A percentile compares a stretch with the other conserved stretches of the same genome.
Evolutionary conservation across 2,888 invertebrate genomes (phyloP).

Genomic region (Folsomia manolachei): DNA sequence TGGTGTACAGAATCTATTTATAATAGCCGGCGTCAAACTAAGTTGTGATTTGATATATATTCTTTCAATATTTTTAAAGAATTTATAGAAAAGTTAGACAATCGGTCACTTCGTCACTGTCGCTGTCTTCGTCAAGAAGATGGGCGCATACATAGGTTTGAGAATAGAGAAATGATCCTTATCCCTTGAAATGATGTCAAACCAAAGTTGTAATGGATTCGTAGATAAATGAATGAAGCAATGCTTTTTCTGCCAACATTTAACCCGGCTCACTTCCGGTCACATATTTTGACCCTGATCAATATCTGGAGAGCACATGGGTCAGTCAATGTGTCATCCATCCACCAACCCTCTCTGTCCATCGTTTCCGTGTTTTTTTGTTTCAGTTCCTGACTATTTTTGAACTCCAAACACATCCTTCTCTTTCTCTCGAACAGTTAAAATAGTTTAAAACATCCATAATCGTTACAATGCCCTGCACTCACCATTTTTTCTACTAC

Average conservation of each 20-base stretch:
- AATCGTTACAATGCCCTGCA: neutral
- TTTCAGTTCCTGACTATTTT: slow-evolving; percentile 10
- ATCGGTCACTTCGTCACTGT: slow-evolving; percentile 4
- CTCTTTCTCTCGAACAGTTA: slow-evolving; percentile 12
- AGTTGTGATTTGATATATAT: too few relatives aligned
- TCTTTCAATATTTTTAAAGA: too few relatives aligned
- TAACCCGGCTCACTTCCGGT: slow-evolving; percentile 51
- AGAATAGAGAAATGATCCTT: neutral
- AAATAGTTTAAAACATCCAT: slow-evolving; percentile 7
- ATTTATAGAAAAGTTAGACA: too few relatives aligned
- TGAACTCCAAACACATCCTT: slow-evolving; percentile 20
- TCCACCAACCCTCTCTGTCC: slow-evolving; percentile 38
- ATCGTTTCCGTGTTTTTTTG: slow-evolving; percentile 28
- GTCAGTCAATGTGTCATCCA: slow-evolving; percentile 44
- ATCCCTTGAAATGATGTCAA: slow-evolving; percentile 5
- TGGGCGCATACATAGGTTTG: too few relatives aligned
- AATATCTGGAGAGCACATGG: slow-evolving; percentile 50
- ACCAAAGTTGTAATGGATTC: slow-evolving; percentile 8
- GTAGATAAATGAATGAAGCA: slow-evolving; percentile 20
- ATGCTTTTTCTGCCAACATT: slow-evolving; percentile 31
- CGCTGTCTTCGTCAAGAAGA: neutral
- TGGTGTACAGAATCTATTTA: too few relatives aligned
- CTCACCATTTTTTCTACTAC: neutral
- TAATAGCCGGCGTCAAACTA: too few relatives aligned
- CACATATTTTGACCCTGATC: slow-evolving; percentile 50